Conservation (phyloP, 2,113 vertebrate genomes). For the Vulpes vulpes region DNA sequence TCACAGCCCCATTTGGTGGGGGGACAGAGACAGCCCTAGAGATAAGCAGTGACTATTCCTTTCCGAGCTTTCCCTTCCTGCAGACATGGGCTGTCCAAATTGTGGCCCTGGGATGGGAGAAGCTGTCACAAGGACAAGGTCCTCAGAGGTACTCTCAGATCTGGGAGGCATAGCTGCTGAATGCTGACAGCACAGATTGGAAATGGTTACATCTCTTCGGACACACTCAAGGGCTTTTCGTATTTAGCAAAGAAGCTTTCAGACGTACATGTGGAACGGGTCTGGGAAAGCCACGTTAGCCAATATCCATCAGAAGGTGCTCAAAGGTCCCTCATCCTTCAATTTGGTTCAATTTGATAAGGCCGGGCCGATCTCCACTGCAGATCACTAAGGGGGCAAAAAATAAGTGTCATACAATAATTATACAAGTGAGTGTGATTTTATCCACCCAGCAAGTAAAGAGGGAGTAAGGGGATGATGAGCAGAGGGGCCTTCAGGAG, state of each 20-base stretch:
- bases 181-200: background rate
- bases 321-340: background rate
- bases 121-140: background rate
- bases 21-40: background rate
- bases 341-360: background rate
- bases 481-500: background rate
- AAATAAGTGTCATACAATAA: background rate
- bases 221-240: background rate
- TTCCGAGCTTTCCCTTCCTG: background rate
- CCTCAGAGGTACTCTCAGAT: background rate
- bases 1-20: conserved; percentile 12
- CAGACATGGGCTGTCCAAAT: background rate
- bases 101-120: background rate
- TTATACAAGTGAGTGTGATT: background rate
- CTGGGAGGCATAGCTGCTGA: background rate
- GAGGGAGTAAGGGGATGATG: background rate
- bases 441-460: background rate
- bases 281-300: background rate
- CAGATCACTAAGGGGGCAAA: background rate
- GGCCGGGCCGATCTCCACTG: background rate
- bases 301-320: background rate
- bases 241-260: conserved; percentile 21
- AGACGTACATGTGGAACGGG: background rate
- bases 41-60: background rate
- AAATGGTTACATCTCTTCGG: background rate